Evolutionary conservation across 2,888 invertebrate species (phyloP), one percentile per base, ranked within the genome.

Genomic region (Myopa tessellatipennis): DNA sequence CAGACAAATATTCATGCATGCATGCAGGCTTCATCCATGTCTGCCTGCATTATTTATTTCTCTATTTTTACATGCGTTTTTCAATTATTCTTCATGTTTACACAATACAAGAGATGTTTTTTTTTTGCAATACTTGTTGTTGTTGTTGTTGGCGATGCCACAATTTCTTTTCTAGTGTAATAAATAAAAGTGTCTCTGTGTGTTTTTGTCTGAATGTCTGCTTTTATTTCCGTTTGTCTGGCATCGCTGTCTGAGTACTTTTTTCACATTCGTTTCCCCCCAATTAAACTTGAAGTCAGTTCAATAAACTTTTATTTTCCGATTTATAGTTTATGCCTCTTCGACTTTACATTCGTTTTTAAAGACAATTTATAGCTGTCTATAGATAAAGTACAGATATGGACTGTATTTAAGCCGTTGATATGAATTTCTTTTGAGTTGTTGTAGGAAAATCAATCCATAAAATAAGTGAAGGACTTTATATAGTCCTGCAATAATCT

Each of bases 1-100:
- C 26, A 26, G 26, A 26, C 26, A 26, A 26, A 26, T 26, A 26
- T 26, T 26, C 26, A 26, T 26, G 26, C 26, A 26, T 26, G 26
- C 26, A 26, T 26, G 26, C 26, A 26, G 26, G 26, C 26, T 26
- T 26, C 26, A 26, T 26, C 2, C 26, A 26, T 26, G 26, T 26
- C 26, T 26, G 50, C 50, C 71, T 71, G 61, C 73, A 72, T 72
- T 72, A 76, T 68, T 77, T 72, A 68, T 72, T 65, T 71, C 68
- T 45, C 40, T 26, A 45, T 52, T 26, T 36, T 65, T 38, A 3
- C 10, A 34, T 65, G 38, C 36, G 14, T 14, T 65, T 34, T 36
- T 16, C 26, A 38, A 36, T 65, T 1, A 26, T 26, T 26, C 26
- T 65, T 6, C 1, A 61, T 38, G 34, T 65, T 65, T 38, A 65